Evolutionary conservation across 2,888 invertebrate genomes (phyloP).

Genomic region (Torymus texanus): DNA sequence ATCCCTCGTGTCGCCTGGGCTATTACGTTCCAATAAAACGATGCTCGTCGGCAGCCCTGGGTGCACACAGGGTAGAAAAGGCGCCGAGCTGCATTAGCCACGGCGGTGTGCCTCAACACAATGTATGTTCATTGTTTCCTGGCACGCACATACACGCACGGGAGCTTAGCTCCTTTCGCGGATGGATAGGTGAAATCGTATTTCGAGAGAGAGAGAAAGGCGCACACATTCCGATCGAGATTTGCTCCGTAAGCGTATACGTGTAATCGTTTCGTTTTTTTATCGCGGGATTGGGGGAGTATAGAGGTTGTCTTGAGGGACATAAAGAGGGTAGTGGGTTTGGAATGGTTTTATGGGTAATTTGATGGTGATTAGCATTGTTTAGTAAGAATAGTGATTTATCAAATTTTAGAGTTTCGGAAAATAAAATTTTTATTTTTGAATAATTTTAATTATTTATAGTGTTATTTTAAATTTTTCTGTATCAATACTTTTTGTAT

Average conservation of each 20-base stretch:
- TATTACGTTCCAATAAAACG: slow-evolving; percentile 55
- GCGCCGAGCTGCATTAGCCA: slow-evolving; percentile 38
- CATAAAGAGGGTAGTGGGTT: too few relatives aligned
- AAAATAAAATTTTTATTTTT: too few relatives aligned
- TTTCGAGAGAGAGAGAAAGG: neutral
- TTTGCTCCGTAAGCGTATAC: neutral
- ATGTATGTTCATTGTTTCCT: slow-evolving; percentile 60
- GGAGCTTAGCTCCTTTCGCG: neutral
- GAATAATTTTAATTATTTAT: too few relatives aligned
- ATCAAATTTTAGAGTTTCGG: too few relatives aligned
- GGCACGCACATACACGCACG: slow-evolving; percentile 13
- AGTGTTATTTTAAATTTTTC: too few relatives aligned
- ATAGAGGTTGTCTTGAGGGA: too few relatives aligned
- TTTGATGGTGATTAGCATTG: too few relatives aligned
- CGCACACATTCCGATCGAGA: slow-evolving; percentile 36
- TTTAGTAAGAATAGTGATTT: too few relatives aligned
- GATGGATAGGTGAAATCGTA: slow-evolving; percentile 18
- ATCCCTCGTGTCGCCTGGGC: slow-evolving; percentile 57
- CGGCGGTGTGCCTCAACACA: slow-evolving; percentile 48
- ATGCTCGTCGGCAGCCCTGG: slow-evolving; percentile 21
- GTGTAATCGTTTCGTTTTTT: slow-evolving; percentile 29
- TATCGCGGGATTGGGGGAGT: neutral
- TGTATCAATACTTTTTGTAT: too few relatives aligned
- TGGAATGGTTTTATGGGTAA: too few relatives aligned
- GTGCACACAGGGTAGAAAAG: neutral